A percentile compares a stretch with the other conserved stretches of the same genome.
Conservation (phyloP, 2,888 invertebrate genomes). For the Emmelina monodactyla region DNA sequence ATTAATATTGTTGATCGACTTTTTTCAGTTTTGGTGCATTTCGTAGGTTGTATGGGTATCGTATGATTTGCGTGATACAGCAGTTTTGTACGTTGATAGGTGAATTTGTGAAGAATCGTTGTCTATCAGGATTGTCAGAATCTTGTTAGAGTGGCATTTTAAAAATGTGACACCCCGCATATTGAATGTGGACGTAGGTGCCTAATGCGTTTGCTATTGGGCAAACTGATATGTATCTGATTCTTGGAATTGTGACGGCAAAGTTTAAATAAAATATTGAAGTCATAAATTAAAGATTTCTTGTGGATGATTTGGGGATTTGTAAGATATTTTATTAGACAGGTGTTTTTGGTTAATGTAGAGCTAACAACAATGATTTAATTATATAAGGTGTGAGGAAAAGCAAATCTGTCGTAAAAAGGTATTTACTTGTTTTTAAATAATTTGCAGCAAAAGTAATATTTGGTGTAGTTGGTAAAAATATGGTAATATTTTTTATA, state of each 20-base stretch:
- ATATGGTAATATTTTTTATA: no score
- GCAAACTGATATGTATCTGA: constrained; percentile 41
- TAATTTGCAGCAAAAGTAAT: no score
- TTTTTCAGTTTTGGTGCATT: constrained; percentile 36
- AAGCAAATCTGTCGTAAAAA: no score
- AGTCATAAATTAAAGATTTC: constrained; percentile 25
- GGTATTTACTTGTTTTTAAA: no score
- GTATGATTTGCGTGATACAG: constrained; percentile 54
- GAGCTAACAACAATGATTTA: no score
- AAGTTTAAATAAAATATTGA: constrained; percentile 33
- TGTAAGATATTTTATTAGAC: no score
- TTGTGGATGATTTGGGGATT: neutral
- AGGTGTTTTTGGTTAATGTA: no score
- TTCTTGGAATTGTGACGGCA: constrained; percentile 36
- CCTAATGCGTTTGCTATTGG: constrained; percentile 52
- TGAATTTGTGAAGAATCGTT: constrained; percentile 11
- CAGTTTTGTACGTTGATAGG: constrained; percentile 46
- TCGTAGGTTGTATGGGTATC: constrained; percentile 30
- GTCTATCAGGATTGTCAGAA: constrained; percentile 24
- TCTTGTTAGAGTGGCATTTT: constrained; percentile 39
- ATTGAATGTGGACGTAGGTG: constrained; percentile 27
- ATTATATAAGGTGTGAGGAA: no score
- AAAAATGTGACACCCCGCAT: constrained; percentile 44
- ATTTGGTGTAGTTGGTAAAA: no score
- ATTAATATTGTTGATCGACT: constrained; percentile 31